Conservation (phyloP, 2,888 invertebrate species). For the Creontiades dilutus region DNA sequence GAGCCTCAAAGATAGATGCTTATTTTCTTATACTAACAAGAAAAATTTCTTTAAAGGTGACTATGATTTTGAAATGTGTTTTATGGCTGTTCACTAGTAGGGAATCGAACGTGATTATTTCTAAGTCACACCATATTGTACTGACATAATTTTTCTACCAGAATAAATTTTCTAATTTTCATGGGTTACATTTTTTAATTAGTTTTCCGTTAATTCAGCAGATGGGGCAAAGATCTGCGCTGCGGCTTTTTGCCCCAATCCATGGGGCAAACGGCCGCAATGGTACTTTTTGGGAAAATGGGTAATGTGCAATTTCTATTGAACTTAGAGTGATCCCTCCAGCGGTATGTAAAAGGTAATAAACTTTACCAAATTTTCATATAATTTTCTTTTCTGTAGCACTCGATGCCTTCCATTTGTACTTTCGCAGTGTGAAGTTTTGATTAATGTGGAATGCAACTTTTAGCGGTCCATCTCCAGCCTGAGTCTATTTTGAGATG, state of each 20-base stretch:
- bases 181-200: conserved; percentile 18
- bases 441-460: no score
- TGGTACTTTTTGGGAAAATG: conserved; percentile 1
- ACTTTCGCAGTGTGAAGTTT: no score
- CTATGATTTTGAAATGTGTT: no score
- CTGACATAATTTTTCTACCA: conserved; percentile 22
- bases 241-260: conserved; percentile 16
- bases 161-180: conserved; percentile 6
- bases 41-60: no score
- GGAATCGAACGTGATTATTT: neutral
- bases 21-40: no score
- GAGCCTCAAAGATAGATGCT: no score
- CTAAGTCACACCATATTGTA: no score
- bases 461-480: no score
- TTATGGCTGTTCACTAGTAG: no score
- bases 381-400: neutral
- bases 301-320: conserved; percentile 30
- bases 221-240: conserved; percentile 17
- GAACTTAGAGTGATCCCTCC: conserved; percentile 4
- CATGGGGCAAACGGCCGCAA: conserved; percentile 12
- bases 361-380: neutral
- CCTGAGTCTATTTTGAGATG: no score
- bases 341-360: conserved; percentile 5
- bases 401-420: conserved; percentile 2
- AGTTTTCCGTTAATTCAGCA: conserved; percentile 20